Evolutionary conservation across 2,113 vertebrate species (phyloP), one percentile per base, ranked within the genome.

Genomic region (Tetrao urogallus): DNA sequence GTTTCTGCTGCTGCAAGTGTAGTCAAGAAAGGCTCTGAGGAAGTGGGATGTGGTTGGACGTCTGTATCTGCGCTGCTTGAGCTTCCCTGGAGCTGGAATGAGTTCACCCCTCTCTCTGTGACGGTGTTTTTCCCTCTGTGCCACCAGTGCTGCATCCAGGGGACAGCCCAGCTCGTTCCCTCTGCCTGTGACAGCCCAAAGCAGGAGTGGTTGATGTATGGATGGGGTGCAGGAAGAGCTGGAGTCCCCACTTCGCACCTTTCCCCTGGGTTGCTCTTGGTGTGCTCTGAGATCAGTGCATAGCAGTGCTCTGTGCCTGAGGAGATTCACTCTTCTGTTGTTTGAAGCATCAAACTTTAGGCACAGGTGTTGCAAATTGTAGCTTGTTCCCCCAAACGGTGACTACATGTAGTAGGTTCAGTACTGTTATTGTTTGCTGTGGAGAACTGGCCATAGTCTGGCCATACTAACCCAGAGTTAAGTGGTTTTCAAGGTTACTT

Each of bases 41-140:
- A 96, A 40, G 13, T 80, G 82, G 82, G 88, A 93, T 86, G 63
- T 65, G 92, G 25, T 79, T 78, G 86, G 76, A 77, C 93, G 56
- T 86, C 63, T 88, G 47, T 88, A 45, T 74, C 64, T 84, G 79
- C 74, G 27, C 36, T 94, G 58, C 86, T 60, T 40, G 65, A 72
- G 57, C 65, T 94, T 77, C 64, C 42, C 69, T 69, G 60, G 71
- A 82, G 50, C 69, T 86, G 92, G 73, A 77, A 58, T 52, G 52
- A 83, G 34, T 71, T 83, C 88, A 89, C 54, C 34, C 57, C 61
- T 12, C 32, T 76, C 61, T 12, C 32, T 76, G 27, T 76, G 86
- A 87, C 52, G 32, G 0, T 63, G 7, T 72, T 34, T 81, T 78
- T 61, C 45, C 64, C 72, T 56, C 64, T 57, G 38, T 92, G 69